These are phyloP conservation scores for Chinchilla lanigera DNA, from an alignment of 2,113 vertebrate species.

Conservation along the genomic window DNA sequence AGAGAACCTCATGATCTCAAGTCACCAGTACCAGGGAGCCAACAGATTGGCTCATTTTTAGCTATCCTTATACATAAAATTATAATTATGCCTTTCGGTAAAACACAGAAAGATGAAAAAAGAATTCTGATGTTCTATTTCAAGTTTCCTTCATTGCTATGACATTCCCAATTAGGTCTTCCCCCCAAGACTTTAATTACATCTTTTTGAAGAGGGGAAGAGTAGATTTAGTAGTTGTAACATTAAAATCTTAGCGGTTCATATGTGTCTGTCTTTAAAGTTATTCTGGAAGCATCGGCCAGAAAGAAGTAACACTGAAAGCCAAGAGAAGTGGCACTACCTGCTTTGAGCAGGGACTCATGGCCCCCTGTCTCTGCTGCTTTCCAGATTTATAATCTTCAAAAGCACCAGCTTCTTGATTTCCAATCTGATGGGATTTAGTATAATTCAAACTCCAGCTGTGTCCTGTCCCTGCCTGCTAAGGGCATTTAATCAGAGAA, in stretches of 20 bases:
- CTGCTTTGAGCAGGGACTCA: conserved; percentile 50
- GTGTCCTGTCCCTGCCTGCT: conserved; percentile 71
- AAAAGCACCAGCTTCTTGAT: conserved; percentile 75
- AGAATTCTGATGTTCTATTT: conserved; percentile 22
- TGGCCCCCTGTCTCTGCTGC: conserved; percentile 1
- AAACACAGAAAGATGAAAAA: conserved; percentile 40
- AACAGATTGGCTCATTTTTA: background rate
- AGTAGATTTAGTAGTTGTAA: background rate
- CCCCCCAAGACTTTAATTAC: conserved; percentile 37
- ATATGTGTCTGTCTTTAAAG: background rate
- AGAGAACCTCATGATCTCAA: background rate
- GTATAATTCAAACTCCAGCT: conserved; percentile 77
- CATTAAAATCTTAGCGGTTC: conserved; percentile 2
- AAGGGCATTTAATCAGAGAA: conserved; percentile 74
- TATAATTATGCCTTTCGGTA: conserved; percentile 42
- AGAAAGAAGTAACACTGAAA: background rate
- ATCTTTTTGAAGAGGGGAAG: conserved; percentile 29
- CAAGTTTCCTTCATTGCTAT: conserved; percentile 27
- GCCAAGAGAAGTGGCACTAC: conserved; percentile 61
- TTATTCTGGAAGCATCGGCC: conserved; percentile 20
- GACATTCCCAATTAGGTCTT: conserved; percentile 41
- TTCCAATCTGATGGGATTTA: conserved; percentile 78
- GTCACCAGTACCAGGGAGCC: background rate
- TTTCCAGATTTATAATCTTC: conserved; percentile 79
- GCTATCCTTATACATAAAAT: background rate